Evolutionary conservation across 2,888 invertebrate genomes (phyloP).

Genomic region (Harpagoxenus sublaevis): DNA sequence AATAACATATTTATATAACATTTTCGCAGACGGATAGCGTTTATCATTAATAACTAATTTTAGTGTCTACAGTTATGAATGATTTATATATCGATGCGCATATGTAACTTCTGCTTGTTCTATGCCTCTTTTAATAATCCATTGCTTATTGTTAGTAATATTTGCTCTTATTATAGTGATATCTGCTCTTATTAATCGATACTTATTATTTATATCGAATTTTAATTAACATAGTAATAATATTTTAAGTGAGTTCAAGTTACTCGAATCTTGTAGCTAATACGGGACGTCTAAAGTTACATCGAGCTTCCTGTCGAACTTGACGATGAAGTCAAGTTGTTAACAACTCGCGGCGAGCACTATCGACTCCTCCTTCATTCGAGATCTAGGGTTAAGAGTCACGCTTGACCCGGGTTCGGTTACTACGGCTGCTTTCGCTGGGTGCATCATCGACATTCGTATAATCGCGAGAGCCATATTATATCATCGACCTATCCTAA

Average conservation of each 20-base stretch:
- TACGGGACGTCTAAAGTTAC: background rate
- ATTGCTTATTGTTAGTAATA: background rate
- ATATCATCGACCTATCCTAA: slow-evolving; percentile 66
- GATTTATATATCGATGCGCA: background rate
- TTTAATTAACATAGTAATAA: background rate
- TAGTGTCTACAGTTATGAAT: background rate
- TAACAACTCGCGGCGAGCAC: background rate
- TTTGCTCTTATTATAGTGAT: background rate
- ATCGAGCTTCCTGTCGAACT: background rate
- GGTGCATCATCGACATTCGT: slow-evolving; percentile 19
- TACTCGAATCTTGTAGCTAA: background rate
- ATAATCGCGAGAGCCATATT: slow-evolving; percentile 59
- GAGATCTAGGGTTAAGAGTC: slow-evolving; percentile 9
- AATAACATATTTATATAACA: slow-evolving; percentile 10
- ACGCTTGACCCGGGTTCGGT: slow-evolving; percentile 11
- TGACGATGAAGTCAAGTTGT: slow-evolving; percentile 2
- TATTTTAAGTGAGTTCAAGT: background rate
- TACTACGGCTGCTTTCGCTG: background rate
- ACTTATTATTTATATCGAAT: background rate
- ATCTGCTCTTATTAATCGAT: background rate
- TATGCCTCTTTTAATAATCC: background rate
- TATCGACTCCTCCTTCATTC: background rate
- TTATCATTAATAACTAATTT: background rate
- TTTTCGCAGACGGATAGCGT: background rate
- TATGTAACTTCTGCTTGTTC: background rate